A percentile compares a stretch with the other conserved stretches of the same genome.
phyloP scores from a whole-genome alignment of 2,797 vertebrate genomes.

The Platyrinchus mystaceus region DNA sequence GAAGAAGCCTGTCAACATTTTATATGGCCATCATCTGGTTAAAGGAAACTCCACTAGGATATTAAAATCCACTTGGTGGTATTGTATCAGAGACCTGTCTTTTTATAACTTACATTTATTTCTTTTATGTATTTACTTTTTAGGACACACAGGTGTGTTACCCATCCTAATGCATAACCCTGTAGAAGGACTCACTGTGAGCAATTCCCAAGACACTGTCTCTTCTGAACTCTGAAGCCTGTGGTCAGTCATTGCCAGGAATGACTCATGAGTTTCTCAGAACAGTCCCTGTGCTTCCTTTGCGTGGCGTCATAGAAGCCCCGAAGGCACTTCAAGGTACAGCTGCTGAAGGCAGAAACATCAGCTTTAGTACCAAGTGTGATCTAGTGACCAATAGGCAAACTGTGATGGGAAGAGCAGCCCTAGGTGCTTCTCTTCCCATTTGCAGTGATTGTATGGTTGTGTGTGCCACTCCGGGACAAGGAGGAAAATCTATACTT shows the following conservation, averaged over 20 bases:
- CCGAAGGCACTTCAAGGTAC: background rate
- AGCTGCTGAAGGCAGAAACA: background rate
- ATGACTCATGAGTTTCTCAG: background rate
- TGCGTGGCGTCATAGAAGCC: background rate
- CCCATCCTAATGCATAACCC: background rate
- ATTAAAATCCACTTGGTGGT: background rate
- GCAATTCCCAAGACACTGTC: background rate
- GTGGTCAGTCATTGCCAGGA: background rate
- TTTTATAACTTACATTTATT: background rate
- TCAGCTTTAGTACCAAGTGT: background rate
- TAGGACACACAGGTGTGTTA: background rate
- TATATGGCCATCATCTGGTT: background rate
- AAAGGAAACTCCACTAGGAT: background rate
- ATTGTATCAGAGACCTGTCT: background rate
- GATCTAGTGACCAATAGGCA: background rate
- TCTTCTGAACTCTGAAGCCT: background rate
- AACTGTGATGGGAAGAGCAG: background rate
- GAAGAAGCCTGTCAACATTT: background rate
- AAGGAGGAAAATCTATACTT: background rate
- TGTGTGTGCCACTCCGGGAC: background rate
- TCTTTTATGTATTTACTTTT: background rate
- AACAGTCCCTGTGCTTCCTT: background rate
- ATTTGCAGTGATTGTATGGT: rapidly evolving
- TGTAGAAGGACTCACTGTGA: background rate
- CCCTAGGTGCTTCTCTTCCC: background rate